Evolutionary conservation across 2,888 invertebrate genomes (phyloP).

Genomic region (Helicoverpa assulta): DNA sequence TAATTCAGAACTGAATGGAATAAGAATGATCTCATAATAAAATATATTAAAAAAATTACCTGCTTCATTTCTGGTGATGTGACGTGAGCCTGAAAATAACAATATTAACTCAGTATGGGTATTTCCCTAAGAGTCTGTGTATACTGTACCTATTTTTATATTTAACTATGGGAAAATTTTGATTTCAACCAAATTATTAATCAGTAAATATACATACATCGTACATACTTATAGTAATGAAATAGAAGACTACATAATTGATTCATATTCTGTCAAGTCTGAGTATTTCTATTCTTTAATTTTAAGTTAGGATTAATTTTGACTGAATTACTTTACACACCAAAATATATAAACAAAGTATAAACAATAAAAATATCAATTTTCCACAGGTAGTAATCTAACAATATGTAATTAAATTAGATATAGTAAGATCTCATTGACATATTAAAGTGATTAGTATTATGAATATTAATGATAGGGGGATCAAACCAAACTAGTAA

Average conservation of each 20-base stretch:
- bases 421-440: slow-evolving; percentile 17
- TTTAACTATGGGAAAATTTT: neutral
- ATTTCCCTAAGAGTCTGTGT: slow-evolving; percentile 5
- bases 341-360: neutral
- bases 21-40: neutral
- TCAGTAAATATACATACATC: neutral
- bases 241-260: no score
- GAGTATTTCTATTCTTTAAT: no score
- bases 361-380: neutral
- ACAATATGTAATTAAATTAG: slow-evolving; percentile 1
- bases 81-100: slow-evolving; percentile 87
- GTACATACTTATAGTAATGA: neutral
- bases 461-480: slow-evolving; percentile 37
- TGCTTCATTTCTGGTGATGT: slow-evolving; percentile 90
- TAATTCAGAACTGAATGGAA: neutral
- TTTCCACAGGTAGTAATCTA: slow-evolving; percentile 2
- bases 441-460: slow-evolving; percentile 24
- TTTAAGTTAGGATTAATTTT: no score
- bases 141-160: neutral
- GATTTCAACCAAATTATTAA: neutral
- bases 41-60: slow-evolving; percentile 73
- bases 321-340: no score
- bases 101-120: slow-evolving; percentile 22
- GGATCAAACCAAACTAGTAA: slow-evolving; percentile 23
- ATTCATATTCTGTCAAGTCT: no score